Evolutionary conservation across 2,797 vertebrate genomes (phyloP).

Genomic region (Monodelphis domestica): DNA sequence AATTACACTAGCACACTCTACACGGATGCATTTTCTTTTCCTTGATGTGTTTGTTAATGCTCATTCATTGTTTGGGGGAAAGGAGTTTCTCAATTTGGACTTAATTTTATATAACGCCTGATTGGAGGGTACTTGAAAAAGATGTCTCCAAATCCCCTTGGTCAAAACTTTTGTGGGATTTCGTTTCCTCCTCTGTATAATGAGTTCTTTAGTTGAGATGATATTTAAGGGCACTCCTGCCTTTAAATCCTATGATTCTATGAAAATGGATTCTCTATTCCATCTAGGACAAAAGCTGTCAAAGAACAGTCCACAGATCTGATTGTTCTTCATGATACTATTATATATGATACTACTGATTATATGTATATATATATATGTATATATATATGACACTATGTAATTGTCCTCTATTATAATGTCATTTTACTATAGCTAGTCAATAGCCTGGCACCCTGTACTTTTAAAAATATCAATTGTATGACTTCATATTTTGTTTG

Average conservation of each 20-base stretch:
- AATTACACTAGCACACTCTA: background rate
- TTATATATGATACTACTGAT: background rate
- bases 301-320: background rate
- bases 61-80: background rate
- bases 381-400: background rate
- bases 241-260: background rate
- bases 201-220: background rate
- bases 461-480: background rate
- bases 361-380: too few species aligned
- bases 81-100: background rate
- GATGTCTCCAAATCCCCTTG: background rate
- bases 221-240: background rate
- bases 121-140: background rate
- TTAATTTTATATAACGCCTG: background rate
- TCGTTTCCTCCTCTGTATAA: background rate
- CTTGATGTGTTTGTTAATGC: background rate
- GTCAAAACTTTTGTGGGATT: background rate
- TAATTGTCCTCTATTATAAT: background rate
- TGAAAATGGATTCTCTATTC: background rate
- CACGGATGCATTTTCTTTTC: background rate
- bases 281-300: background rate
- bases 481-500: too few species aligned
- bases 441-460: background rate
- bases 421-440: background rate
- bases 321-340: background rate